Conservation (phyloP, 1,140 invertebrate genomes). For the Apocrypta bakeri region DNA sequence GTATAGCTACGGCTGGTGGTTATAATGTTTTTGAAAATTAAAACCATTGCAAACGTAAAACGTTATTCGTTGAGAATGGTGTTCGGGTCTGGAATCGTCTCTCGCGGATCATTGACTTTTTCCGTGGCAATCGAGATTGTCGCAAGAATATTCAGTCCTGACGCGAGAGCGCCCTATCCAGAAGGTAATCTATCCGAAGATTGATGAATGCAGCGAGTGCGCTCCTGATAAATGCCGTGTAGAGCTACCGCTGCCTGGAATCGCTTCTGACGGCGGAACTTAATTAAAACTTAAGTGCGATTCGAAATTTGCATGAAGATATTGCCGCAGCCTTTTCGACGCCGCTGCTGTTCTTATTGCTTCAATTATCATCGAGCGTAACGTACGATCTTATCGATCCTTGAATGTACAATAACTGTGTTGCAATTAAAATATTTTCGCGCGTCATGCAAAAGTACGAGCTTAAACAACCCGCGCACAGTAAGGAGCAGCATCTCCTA, state of each 20-base stretch:
- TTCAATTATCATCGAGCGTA: not conserved
- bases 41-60: no score
- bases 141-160: not conserved
- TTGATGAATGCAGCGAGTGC: conserved; percentile 40
- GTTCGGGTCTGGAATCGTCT: no score
- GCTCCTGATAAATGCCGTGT: conserved; percentile 34
- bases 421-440: conserved; percentile 13
- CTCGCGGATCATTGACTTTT: not conserved
- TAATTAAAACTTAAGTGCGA: conserved; percentile 45
- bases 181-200: conserved; percentile 44
- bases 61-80: no score
- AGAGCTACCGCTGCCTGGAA: not conserved
- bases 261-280: not conserved
- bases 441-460: not conserved
- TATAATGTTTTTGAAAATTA: not conserved
- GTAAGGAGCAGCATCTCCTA: not conserved
- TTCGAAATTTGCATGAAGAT: conserved; percentile 28
- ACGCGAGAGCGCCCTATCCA: not conserved
- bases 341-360: no score
- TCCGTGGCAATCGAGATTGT: conserved; percentile 6
- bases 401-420: not conserved
- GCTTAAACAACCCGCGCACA: not conserved
- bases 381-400: no score
- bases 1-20: not conserved
- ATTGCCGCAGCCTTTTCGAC: not conserved